A percentile compares a stretch with the other conserved stretches of the same genome.
Conservation (phyloP, 2,888 invertebrate species). For the Empis livida region DNA sequence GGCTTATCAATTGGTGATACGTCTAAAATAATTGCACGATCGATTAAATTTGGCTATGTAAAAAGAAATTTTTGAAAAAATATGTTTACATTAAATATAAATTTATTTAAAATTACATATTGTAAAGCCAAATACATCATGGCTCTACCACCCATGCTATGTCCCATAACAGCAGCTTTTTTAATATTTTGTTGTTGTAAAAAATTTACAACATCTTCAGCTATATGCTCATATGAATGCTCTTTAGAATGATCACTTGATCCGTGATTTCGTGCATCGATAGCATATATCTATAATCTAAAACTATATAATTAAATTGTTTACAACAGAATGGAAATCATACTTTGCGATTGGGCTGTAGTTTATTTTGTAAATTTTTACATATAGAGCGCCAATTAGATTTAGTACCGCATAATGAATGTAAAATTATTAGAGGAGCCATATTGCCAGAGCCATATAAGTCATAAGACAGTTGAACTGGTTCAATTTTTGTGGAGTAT, state of each 20-base stretch:
- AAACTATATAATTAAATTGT: too few species aligned
- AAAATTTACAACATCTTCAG: constrained; percentile 56
- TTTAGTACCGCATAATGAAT: constrained; percentile 78
- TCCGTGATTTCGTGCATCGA: constrained; percentile 92
- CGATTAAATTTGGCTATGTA: constrained; percentile 45
- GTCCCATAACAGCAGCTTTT: constrained; percentile 64
- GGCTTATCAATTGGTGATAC: constrained; percentile 48
- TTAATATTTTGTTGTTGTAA: constrained; percentile 48
- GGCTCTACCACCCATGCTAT: constrained; percentile 90
- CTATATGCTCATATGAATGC: constrained; percentile 63
- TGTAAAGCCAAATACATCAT: constrained; percentile 73
- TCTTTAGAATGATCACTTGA: constrained; percentile 69
- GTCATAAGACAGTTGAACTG: too few species aligned
- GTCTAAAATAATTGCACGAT: constrained; percentile 57
- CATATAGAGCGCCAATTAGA: constrained; percentile 75
- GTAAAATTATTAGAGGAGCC: constrained; percentile 65
- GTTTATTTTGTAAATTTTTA: constrained; percentile 45
- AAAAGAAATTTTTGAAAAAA: not conserved
- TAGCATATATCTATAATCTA: constrained; percentile 38
- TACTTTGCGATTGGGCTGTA: constrained; percentile 42
- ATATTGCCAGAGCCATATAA: constrained; percentile 7
- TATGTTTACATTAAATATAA: too few species aligned
- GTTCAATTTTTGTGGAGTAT: too few species aligned
- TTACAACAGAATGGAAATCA: constrained; percentile 2
- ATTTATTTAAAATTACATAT: constrained; percentile 39